These are phyloP conservation scores for Thyatira batis DNA, from an alignment of 2,888 invertebrate genomes.

Conservation along the genomic window DNA sequence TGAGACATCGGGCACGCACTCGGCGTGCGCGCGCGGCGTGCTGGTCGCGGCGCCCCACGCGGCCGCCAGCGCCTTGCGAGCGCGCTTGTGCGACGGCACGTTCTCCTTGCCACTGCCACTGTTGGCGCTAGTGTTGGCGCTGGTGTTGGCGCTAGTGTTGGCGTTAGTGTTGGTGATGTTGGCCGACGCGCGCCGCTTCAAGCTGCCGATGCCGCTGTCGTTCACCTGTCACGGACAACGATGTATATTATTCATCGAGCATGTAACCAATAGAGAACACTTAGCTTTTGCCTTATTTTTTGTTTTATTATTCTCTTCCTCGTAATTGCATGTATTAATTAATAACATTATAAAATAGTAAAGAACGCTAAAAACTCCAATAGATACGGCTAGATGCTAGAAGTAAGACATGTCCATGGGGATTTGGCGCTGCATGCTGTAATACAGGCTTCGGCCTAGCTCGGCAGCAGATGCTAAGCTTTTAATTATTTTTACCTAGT, in stretches of 20 bases:
- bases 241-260: background rate
- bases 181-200: constrained; percentile 54
- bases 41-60: constrained; percentile 84
- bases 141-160: constrained; percentile 87
- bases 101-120: background rate
- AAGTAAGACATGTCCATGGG: too few species aligned
- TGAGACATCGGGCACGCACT: constrained; percentile 83
- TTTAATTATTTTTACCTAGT: too few species aligned
- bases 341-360: too few species aligned
- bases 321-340: too few species aligned
- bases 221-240: constrained; percentile 43
- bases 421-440: too few species aligned
- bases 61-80: constrained; percentile 90
- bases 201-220: constrained; percentile 74
- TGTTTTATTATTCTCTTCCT: too few species aligned
- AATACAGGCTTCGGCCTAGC: too few species aligned
- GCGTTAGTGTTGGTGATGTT: constrained; percentile 62
- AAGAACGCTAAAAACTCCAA: too few species aligned
- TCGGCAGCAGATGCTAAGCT: too few species aligned
- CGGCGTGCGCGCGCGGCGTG: constrained; percentile 57
- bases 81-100: constrained; percentile 80
- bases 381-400: too few species aligned
- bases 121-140: background rate
- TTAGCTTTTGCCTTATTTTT: too few species aligned
- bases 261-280: too few species aligned